phyloP scores from a whole-genome alignment of 2,888 invertebrate genomes.

The Heliconius ethilla region DNA sequence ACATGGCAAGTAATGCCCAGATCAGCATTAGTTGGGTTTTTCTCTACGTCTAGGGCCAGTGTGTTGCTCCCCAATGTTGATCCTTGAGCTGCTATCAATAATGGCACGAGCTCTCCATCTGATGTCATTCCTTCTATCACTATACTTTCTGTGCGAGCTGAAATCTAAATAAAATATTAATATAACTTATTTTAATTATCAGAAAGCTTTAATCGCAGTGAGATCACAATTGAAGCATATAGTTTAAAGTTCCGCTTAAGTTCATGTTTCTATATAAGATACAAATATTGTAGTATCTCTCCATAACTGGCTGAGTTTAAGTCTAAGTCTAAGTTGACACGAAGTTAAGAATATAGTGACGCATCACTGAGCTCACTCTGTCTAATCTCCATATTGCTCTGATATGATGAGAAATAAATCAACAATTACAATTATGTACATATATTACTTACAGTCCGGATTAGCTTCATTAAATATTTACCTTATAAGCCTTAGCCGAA shows the following conservation, averaged over 20 bases:
- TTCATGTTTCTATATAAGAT: neutral
- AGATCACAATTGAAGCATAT: too few species aligned
- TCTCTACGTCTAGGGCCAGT: conserved; percentile 88
- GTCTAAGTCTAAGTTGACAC: too few species aligned
- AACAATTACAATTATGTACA: too few species aligned
- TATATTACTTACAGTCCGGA: too few species aligned
- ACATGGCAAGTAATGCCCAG: conserved; percentile 85
- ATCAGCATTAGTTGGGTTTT: conserved; percentile 85
- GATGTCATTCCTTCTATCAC: conserved; percentile 88
- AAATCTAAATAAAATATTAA: conserved; percentile 60
- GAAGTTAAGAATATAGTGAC: too few species aligned
- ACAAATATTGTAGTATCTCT: neutral
- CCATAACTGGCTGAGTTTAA: neutral
- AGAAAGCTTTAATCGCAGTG: too few species aligned
- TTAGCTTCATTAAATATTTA: conserved; percentile 45
- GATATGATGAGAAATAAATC: too few species aligned
- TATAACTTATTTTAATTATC: too few species aligned
- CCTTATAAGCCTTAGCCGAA: conserved; percentile 85
- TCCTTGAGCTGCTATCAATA: conserved; percentile 78
- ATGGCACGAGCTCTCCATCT: conserved; percentile 87
- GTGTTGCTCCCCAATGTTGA: conserved; percentile 84
- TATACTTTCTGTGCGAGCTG: conserved; percentile 87
- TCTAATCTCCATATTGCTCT: neutral
- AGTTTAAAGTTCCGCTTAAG: neutral
- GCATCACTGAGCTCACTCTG: neutral